Evolutionary conservation across 1,140 invertebrate species (phyloP).

Genomic region (Rhizoglyphus robini): DNA sequence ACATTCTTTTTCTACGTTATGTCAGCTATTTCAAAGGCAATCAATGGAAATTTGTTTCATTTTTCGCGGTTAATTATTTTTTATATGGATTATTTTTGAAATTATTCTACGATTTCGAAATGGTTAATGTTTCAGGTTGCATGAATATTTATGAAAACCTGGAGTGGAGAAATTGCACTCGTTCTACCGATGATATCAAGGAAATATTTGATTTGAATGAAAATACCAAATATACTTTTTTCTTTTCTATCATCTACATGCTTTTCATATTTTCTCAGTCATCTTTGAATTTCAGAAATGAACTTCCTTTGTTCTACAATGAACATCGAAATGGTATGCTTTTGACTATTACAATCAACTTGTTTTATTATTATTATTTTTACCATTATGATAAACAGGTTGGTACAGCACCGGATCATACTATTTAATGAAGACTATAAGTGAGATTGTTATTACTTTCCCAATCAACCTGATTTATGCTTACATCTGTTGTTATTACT

Average conservation of each 20-base stretch:
- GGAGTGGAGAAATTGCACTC: not conserved
- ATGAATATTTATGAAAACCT: not conserved
- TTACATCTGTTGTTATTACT: not conserved
- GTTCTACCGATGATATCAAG: not conserved
- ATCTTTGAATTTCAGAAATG: not conserved
- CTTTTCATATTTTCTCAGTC: not conserved
- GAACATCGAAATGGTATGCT: conserved; percentile 20
- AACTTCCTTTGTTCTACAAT: not conserved
- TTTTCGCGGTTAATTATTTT: not conserved
- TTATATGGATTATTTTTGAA: not conserved
- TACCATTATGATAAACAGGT: not conserved
- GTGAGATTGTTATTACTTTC: not conserved
- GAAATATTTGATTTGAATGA: not conserved
- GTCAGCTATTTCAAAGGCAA: not conserved
- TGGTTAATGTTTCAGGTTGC: not conserved
- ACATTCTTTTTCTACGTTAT: not conserved
- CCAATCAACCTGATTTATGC: not conserved
- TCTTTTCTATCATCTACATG: not conserved
- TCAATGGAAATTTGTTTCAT: not conserved
- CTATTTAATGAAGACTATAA: not conserved
- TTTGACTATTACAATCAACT: not conserved
- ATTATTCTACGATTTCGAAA: not conserved
- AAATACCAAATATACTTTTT: conserved; percentile 11
- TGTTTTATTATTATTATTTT: not conserved
- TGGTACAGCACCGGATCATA: conserved; percentile 8